Evolutionary conservation across 2,797 vertebrate species (phyloP).

Genomic region (Discoglossus pictus): DNA sequence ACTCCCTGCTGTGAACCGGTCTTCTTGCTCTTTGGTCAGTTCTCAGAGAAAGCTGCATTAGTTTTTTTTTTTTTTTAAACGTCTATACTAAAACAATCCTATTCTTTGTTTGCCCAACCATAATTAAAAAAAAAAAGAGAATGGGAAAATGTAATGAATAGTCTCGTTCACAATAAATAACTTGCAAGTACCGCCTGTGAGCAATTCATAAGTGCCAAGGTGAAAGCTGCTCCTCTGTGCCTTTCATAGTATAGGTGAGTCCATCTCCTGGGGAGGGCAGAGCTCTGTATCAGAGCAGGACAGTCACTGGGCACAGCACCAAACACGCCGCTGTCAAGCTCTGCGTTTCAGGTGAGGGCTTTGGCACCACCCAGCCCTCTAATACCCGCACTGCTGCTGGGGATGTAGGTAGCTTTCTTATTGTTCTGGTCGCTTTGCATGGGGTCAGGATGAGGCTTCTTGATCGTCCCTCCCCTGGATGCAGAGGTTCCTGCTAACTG

Average conservation of each 20-base stretch:
- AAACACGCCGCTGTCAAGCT: constrained; percentile 41
- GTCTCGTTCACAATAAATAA: constrained; percentile 49
- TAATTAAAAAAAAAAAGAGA: constrained; percentile 29
- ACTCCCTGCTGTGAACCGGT: constrained; percentile 37
- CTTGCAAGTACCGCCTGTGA: constrained; percentile 48
- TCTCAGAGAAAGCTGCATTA: constrained; percentile 46
- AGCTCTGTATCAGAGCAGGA: constrained; percentile 29
- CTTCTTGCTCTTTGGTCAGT: constrained; percentile 51
- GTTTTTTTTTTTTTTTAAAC: constrained; percentile 17
- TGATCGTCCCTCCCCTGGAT: constrained; percentile 60
- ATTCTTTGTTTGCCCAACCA: constrained; percentile 21
- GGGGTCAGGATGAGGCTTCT: constrained; percentile 47
- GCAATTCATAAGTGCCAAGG: constrained; percentile 42
- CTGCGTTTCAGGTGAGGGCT: constrained; percentile 40
- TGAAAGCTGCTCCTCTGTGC: constrained; percentile 44
- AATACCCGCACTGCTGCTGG: constrained; percentile 32
- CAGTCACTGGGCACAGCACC: constrained; percentile 39
- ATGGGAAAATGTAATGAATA: no score
- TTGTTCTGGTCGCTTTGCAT: constrained; percentile 54
- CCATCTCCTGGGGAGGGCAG: constrained; percentile 35
- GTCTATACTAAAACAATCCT: constrained; percentile 24
- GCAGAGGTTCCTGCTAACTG: constrained; percentile 78
- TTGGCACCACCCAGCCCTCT: constrained; percentile 35
- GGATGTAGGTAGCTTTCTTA: constrained; percentile 57
- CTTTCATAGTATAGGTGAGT: constrained; percentile 35